Base-by-base conservation (phyloP, 2,797 vertebrate genomes). In the Hydrocynus forskahlii region DNA sequence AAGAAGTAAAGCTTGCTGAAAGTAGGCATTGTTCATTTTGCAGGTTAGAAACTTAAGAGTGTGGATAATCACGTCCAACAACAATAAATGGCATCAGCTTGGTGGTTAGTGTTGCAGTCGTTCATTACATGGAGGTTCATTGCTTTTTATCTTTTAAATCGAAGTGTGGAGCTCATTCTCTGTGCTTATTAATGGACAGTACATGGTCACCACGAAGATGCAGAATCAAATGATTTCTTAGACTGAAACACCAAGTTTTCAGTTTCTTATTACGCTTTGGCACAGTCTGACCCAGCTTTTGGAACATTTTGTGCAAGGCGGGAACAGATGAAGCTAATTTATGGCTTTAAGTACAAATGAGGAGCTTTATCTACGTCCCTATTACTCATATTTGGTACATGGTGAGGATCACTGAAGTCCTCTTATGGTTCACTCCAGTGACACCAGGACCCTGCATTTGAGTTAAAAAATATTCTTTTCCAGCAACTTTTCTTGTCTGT, bases 1-100 rank as follows among this genome's bases (percentile, higher is more conserved):
- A 81, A 59, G 75, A 83, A 73, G 38, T 83, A 66, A 70, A 84
- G 54, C 80, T 74, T 81, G 68, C 60, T 76, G 6, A 29, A 85
- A 45, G n/a, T 55, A 17, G 9, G 29, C 6, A 52, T 69, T 43
- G 21, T 50, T 69, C 12, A 13, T 50, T 50, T 25, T 13, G 4
- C 25, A 52, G 48, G 40, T 64, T 35, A 19, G 52, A 17, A 38
- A 40, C 50, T 17, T 25, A 13, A 71, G 68, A 71, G 50, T 7
- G 12, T 23, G 52, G 21, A 13, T 21, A 29, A 38, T 14, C 48
- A 19, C 4, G 0, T 19, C 16, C 52, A 2, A 13, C 25, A 38
- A 19, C 19, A 72, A 35, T 25, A 25, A 17, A 72, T 12, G 7
- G 8, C 25, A 19, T 17, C 10, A 35, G 68, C 23, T 70, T 35